A percentile compares a stretch with the other conserved stretches of the same genome.
Conservation (phyloP, 2,888 invertebrate species). For the Julus scanicus region DNA sequence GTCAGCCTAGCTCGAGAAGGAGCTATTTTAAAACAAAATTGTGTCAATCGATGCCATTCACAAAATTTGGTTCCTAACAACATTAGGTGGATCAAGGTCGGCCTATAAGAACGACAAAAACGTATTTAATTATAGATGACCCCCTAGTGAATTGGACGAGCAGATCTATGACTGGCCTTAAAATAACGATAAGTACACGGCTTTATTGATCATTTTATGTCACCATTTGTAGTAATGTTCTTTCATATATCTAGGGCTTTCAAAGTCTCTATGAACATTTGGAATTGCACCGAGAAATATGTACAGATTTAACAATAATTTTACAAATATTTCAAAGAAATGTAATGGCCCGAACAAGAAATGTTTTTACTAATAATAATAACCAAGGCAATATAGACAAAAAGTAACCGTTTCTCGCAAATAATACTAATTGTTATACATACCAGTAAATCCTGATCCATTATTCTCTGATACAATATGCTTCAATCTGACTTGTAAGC, state of each 20-base stretch:
- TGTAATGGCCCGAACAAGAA: no score
- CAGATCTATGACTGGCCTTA: slow-evolving; percentile 3
- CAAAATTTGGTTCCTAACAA: neutral
- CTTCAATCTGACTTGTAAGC: neutral
- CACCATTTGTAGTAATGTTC: no score
- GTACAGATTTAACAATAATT: no score
- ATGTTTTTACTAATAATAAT: no score
- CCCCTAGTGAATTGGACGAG: neutral
- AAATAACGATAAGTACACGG: neutral
- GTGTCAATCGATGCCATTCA: slow-evolving; percentile 43
- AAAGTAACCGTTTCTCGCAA: no score
- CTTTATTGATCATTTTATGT: neutral
- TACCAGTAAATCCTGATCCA: neutral
- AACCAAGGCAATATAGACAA: no score
- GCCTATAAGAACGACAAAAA: neutral
- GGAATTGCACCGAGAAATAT: no score
- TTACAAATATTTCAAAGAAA: no score
- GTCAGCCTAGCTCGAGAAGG: neutral
- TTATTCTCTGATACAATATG: neutral
- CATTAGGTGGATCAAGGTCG: slow-evolving; percentile 28
- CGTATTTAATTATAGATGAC: slow-evolving; percentile 21
- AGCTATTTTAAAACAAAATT: slow-evolving; percentile 26
- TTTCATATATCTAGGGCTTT: no score
- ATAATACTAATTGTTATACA: no score
- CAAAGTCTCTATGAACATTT: no score